Conservation (phyloP, 2,797 vertebrate species). For the Danio kyathit region DNA sequence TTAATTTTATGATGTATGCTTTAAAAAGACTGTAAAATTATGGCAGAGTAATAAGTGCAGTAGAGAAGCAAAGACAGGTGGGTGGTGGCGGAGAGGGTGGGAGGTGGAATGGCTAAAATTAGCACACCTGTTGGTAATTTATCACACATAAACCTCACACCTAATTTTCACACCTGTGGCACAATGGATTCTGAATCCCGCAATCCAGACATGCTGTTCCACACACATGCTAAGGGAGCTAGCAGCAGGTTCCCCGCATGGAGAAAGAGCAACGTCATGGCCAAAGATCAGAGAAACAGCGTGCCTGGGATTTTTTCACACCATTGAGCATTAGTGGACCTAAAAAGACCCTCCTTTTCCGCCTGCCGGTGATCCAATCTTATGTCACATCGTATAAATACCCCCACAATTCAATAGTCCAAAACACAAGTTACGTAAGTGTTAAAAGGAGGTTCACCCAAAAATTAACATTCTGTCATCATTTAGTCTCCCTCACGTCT, state of each 20-base stretch:
- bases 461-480: not conserved
- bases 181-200: constrained; percentile 72
- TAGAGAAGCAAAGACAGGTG: constrained; percentile 61
- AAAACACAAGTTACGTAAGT: not conserved
- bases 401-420: not conserved
- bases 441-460: not conserved
- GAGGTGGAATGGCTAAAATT: constrained; percentile 70
- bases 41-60: constrained; percentile 51
- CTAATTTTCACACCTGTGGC: constrained; percentile 86
- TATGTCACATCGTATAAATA: constrained; percentile 3
- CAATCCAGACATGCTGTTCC: constrained; percentile 68
- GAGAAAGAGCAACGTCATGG: constrained; percentile 54
- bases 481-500: too few species aligned
- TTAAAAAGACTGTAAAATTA: constrained; percentile 6
- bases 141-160: constrained; percentile 87
- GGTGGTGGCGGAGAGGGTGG: constrained; percentile 46
- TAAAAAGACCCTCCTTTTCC: constrained; percentile 43
- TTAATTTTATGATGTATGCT: not conserved
- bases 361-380: not conserved
- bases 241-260: constrained; percentile 34
- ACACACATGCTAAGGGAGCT: constrained; percentile 19
- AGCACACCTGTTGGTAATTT: constrained; percentile 85
- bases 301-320: constrained; percentile 73
- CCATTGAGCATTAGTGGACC: constrained; percentile 60
- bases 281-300: constrained; percentile 60